Conservation (phyloP, 2,113 vertebrate species). For the Eolophus roseicapilla region DNA sequence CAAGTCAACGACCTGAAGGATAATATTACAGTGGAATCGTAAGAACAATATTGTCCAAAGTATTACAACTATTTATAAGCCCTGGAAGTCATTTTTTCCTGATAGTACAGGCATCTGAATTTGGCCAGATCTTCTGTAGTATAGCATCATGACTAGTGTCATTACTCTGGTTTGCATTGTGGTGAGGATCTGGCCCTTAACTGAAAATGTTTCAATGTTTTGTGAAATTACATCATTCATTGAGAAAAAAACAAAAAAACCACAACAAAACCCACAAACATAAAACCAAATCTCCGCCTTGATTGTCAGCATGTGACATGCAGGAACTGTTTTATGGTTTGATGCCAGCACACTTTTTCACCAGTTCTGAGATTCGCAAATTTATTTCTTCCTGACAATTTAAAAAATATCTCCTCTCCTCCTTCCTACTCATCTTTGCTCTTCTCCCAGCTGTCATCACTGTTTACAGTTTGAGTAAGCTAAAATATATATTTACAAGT, state of each 20-base stretch:
- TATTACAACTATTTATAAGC: not conserved
- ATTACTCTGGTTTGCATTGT: not conserved
- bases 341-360: conserved; percentile 14
- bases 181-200: not conserved
- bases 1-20: not conserved
- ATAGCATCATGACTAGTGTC: not conserved
- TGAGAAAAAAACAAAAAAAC: not conserved
- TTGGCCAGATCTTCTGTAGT: not conserved
- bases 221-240: not conserved
- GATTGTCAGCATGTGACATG: not conserved
- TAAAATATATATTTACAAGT: conserved; percentile 26
- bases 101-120: not conserved
- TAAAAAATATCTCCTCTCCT: not conserved
- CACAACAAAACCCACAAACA: not conserved
- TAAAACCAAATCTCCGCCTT: not conserved
- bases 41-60: not conserved
- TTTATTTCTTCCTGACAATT: not conserved
- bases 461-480: conserved; percentile 19
- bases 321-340: not conserved
- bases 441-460: conserved; percentile 13
- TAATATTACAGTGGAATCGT: not conserved
- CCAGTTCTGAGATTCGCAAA: not conserved
- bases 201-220: not conserved
- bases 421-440: not conserved
- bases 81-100: not conserved